Evolutionary conservation across 2,797 vertebrate genomes (phyloP).

Genomic region (Muscicapa striata): DNA sequence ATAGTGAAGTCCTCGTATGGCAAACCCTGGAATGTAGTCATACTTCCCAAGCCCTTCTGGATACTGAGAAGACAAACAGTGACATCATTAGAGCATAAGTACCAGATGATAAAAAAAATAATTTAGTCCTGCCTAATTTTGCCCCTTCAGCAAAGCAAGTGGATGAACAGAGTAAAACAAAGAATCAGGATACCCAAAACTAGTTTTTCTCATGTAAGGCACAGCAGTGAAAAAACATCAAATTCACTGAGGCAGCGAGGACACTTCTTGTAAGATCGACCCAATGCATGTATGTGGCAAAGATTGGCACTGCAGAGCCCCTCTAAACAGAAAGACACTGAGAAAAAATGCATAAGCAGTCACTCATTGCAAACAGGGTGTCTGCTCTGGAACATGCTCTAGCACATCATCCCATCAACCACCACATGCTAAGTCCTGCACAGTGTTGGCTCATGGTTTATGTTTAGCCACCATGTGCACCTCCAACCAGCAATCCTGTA

Average conservation of each 20-base stretch:
- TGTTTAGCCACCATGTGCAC: neutral
- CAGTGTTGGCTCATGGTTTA: neutral
- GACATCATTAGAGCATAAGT: neutral
- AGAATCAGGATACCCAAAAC: neutral
- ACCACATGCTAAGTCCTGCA: neutral
- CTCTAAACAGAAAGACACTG: neutral
- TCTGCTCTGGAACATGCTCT: neutral
- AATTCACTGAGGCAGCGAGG: neutral
- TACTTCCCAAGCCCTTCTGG: conserved; percentile 81
- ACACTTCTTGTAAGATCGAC: neutral
- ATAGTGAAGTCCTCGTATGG: conserved; percentile 83
- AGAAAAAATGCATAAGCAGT: neutral
- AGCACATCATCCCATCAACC: neutral
- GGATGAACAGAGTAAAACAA: neutral
- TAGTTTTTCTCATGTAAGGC: neutral
- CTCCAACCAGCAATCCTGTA: neutral
- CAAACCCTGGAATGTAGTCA: conserved; percentile 82
- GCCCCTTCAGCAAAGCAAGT: neutral
- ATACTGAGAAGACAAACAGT: conserved; percentile 68
- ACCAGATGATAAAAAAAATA: neutral
- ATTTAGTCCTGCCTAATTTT: neutral
- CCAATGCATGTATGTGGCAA: neutral
- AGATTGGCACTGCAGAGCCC: neutral
- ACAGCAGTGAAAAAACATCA: neutral
- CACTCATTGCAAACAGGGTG: neutral